phyloP scores from a whole-genome alignment of 2,888 invertebrate genomes.

The Cheilosia urbana region DNA sequence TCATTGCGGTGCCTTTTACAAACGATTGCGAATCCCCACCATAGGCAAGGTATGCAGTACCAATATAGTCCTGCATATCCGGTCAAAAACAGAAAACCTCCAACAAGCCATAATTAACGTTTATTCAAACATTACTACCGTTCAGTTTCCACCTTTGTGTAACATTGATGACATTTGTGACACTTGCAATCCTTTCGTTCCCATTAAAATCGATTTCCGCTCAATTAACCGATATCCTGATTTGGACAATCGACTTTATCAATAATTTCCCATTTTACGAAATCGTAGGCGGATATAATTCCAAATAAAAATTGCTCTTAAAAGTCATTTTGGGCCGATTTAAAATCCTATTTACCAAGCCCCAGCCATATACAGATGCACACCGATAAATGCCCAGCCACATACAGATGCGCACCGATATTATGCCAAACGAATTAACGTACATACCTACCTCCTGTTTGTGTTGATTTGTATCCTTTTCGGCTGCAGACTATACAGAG shows the following conservation, averaged over 20 bases:
- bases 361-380: neutral
- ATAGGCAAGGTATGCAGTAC: no score
- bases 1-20: no score
- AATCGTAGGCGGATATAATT: neutral
- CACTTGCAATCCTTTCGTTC: constrained; percentile 18
- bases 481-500: neutral
- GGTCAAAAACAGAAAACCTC: no score
- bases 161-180: constrained; percentile 3
- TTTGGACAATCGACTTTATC: constrained; percentile 38
- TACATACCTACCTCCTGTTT: neutral
- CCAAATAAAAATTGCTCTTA: constrained; percentile 24
- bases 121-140: neutral
- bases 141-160: neutral
- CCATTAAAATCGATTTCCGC: constrained; percentile 43
- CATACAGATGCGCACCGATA: neutral
- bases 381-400: constrained; percentile 4
- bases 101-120: no score
- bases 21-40: no score
- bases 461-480: neutral
- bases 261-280: constrained; percentile 34
- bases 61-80: no score
- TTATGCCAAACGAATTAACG: constrained; percentile 46
- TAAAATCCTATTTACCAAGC: constrained; percentile 17
- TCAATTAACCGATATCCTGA: constrained; percentile 49
- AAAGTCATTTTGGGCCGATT: constrained; percentile 29